Evolutionary conservation across 2,113 vertebrate species (phyloP), one percentile per base, ranked within the genome.

Genomic region (Mus musculus): DNA sequence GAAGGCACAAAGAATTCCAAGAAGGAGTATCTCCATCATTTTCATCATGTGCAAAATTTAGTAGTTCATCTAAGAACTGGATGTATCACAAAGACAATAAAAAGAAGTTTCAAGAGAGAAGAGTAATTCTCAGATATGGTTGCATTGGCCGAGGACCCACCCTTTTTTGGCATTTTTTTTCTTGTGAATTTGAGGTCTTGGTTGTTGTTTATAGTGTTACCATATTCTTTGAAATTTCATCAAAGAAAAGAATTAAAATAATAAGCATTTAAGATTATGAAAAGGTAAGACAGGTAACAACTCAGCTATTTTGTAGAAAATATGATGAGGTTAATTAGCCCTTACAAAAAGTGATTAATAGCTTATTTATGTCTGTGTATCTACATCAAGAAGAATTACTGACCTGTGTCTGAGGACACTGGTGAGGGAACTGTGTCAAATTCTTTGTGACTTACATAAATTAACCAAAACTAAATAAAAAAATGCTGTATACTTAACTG

Each of bases 251-350:
- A 94, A 87, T 69, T 76, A 73, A 95, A 95, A 77, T 72, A 2
- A 5, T 69, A 77, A 88, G 13, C 17, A 1, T 42, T 92, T 89
- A 69, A 84, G 77, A 76, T 91, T 56, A 75, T 19, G 39, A 88
- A 89, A 0, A 92, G 36, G 0, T 0, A 33, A 88, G 9, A 46
- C 20, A 94, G 88, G 3, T 89, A 93, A 84, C 7, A 88, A 54
- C 61, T 89, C 77, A 59, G 9, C 0, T 92, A 52, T 90, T 95
- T 97, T 91, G 71, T 36, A 56, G 59, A 96, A 92, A 54, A 88
- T 54, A 24, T 81, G 54, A 97, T 16, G 13, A 90, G 3, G 28
- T 91, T 91, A 91, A 82, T 91, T 85, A 81, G 33, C 24, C 17
- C 56, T 88, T 73, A 81, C 1, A 56, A 36, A 14, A 92, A 49